A percentile compares a stretch with the other conserved stretches of the same genome.
Conservation (phyloP, 2,113 vertebrate genomes). For the Burhinus bistriatus region DNA sequence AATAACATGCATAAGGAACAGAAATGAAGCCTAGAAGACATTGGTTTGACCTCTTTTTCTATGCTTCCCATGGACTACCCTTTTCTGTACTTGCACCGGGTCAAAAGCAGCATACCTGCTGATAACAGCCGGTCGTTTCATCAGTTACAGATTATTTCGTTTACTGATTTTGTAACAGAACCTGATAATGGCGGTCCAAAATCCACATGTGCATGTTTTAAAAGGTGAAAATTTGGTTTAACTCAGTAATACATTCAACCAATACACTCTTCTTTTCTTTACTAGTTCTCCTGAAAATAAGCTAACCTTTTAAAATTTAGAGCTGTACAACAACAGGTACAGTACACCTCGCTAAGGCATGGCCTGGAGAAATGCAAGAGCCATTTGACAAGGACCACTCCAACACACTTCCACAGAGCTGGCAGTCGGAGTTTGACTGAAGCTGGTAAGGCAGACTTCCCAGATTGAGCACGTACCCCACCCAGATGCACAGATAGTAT, state of each 20-base stretch:
- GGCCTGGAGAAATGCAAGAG: background rate
- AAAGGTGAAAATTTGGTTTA: background rate
- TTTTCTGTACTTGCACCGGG: background rate
- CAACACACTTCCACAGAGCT: background rate
- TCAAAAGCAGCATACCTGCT: background rate
- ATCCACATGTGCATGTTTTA: background rate
- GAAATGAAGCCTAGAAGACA: background rate
- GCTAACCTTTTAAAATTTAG: background rate
- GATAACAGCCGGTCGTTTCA: background rate
- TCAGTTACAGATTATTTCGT: background rate
- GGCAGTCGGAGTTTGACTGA: background rate
- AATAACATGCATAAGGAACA: background rate
- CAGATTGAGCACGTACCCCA: background rate
- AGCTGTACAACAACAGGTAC: background rate
- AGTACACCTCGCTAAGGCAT: background rate
- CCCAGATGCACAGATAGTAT: slow-evolving; percentile 40
- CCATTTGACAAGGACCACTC: background rate
- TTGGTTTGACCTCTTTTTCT: background rate
- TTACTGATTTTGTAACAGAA: background rate
- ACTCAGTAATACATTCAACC: background rate
- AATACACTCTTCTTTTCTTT: background rate
- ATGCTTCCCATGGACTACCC: background rate
- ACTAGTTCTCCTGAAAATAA: background rate
- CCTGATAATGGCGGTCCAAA: background rate
- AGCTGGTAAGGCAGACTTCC: slow-evolving; percentile 26